phyloP scores from a whole-genome alignment of 2,113 vertebrate genomes.

The Poeciliopsis occidentalis region DNA sequence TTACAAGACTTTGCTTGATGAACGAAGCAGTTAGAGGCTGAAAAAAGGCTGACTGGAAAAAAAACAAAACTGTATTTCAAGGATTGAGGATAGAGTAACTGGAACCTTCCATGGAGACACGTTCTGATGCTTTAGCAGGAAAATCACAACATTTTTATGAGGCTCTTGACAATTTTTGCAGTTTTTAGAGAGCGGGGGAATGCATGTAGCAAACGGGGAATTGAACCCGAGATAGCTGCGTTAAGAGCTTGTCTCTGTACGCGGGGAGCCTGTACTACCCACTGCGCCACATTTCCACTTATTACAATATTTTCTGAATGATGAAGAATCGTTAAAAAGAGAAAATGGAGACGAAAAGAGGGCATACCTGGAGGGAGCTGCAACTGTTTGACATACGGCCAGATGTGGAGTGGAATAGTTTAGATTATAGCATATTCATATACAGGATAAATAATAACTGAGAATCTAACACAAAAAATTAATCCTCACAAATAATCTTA shows the following conservation, averaged over 20 bases:
- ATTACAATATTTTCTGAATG: background rate
- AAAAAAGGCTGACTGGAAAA: background rate
- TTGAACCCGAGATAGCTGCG: no score
- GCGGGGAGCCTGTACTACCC: background rate
- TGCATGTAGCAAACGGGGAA: no score
- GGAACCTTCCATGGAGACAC: conserved; percentile 10
- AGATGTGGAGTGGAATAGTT: background rate
- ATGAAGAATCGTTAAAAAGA: background rate
- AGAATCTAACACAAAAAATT: no score
- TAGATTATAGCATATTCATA: background rate
- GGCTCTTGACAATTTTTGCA: background rate
- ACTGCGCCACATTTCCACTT: background rate
- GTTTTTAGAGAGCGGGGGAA: no score
- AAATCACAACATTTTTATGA: background rate
- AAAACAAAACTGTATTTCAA: background rate
- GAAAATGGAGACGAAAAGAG: background rate
- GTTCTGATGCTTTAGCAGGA: conserved; percentile 22
- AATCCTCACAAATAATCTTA: no score
- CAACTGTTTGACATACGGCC: background rate
- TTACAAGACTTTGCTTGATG: background rate
- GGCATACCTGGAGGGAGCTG: background rate
- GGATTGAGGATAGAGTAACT: conserved; percentile 1
- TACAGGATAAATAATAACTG: background rate
- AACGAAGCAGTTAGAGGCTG: background rate
- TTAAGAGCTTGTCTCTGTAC: background rate